Base-by-base conservation (phyloP, 1,140 invertebrate species). In the Papilio aristodemus region DNA sequence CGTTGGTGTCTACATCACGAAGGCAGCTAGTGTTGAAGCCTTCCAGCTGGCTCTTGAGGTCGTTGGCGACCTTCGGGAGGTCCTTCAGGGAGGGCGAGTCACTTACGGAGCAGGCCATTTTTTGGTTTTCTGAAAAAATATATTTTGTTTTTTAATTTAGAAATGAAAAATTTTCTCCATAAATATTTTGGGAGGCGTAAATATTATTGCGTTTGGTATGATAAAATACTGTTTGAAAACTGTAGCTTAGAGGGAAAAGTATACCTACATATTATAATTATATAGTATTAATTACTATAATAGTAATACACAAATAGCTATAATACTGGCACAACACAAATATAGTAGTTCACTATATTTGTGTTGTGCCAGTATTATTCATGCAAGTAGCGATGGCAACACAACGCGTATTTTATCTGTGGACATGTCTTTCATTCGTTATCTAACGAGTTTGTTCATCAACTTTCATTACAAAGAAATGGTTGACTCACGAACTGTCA, bases 21-120 rank as follows among this genome's bases (percentile, higher is more conserved):
- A 98, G 94, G 72, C 95, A 94, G 69, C 95, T 95, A 14, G 94
- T 93, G 81, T 97, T 96, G 92, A 98, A 98, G 9, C 94, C 94
- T 89, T 97, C 96, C 75, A 98, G 92, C 91, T 98, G 95, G 84
- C 94, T 96, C 90, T 98, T 98, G 60, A 98, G 93, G 86, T 97
- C 96, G 39, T 94, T 93, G 67, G 95, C 95, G 67, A 98, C 96
- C 93, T 97, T 97, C 69, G 97, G 97, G 64, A 98, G 93, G 90
- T 98, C 96, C 92, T 98, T 97, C 59, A 97, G 93, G 79, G 95
- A 94, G 88, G 96, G 96, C 67, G 88, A 78, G 84, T 93, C 93
- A 73, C 83, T 84, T 78, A 93, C 93, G 83, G 94, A 93, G 85
- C 93, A 92, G 78, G 93, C 93, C 94, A 94, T 94, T 86, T 70